phyloP scores from a whole-genome alignment of 1,140 invertebrate species.

The Akabosia matsudoensis region DNA sequence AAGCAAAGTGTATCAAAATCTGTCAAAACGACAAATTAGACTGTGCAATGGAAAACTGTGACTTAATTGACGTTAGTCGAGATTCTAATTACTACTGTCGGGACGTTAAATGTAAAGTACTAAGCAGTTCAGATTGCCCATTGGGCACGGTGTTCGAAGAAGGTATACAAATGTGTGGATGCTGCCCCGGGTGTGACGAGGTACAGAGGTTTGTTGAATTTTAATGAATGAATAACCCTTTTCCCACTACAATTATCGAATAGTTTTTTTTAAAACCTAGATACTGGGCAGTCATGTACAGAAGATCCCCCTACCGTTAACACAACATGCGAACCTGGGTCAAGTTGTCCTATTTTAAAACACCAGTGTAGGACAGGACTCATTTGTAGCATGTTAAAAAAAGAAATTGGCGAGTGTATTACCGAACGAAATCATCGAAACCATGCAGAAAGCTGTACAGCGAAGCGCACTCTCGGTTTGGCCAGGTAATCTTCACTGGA shows the following conservation, averaged over 20 bases:
- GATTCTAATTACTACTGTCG: background rate
- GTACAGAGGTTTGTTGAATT: background rate
- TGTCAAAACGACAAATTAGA: background rate
- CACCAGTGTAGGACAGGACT: background rate
- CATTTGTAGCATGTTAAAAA: background rate
- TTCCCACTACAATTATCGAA: background rate
- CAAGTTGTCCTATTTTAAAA: background rate
- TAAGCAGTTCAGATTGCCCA: background rate
- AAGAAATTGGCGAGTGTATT: background rate
- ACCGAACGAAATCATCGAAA: background rate
- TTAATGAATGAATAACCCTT: background rate
- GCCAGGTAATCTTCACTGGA: slow-evolving; percentile 15
- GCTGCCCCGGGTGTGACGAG: background rate
- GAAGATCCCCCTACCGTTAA: background rate
- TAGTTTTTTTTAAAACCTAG: no score
- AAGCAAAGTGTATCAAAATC: background rate
- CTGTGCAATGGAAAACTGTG: background rate
- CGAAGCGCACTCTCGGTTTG: background rate
- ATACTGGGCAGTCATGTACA: background rate
- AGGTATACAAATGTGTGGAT: background rate
- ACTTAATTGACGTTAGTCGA: background rate
- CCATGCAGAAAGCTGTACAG: background rate
- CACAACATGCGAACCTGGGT: background rate
- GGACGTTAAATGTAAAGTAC: background rate
- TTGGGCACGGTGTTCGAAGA: background rate